Evolutionary conservation across 2,113 vertebrate species (phyloP).

Genomic region (Antechinus stuartii): DNA sequence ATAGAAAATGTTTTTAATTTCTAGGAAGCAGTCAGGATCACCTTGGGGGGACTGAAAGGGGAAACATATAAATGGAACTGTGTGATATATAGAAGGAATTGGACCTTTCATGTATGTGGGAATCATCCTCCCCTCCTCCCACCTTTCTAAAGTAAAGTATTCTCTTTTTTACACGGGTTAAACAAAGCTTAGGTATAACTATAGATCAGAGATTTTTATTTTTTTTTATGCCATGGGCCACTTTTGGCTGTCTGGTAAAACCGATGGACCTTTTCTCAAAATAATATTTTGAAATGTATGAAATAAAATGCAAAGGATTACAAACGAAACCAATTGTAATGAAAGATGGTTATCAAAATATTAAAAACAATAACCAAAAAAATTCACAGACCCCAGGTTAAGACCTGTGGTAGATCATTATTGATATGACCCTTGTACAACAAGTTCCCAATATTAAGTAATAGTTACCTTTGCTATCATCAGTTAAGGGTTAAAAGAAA

Average conservation of each 20-base stretch:
- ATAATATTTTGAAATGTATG: conserved; percentile 15
- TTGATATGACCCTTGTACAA: not conserved
- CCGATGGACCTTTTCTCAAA: not conserved
- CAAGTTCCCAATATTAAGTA: not conserved
- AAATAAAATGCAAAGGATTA: not conserved
- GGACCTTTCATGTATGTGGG: not conserved
- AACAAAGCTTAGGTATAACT: conserved; percentile 43
- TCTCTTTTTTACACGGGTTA: not conserved
- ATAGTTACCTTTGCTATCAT: not conserved
- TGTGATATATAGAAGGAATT: not conserved
- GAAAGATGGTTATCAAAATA: not conserved
- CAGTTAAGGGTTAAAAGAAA: not conserved
- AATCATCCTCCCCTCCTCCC: conserved; percentile 1
- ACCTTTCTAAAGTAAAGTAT: not conserved
- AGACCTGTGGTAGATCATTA: not conserved
- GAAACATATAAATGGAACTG: not conserved
- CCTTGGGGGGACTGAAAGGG: not conserved
- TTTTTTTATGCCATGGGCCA: not conserved
- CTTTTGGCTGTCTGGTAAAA: not conserved
- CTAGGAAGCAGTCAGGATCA: not conserved
- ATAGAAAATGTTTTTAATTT: conserved; percentile 38
- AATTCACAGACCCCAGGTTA: not conserved
- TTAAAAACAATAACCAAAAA: not conserved
- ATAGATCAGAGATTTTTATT: not conserved
- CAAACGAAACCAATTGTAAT: not conserved